Evolutionary conservation across 2,113 vertebrate genomes (phyloP).

Genomic region (zebrafish (Danio rerio)): DNA sequence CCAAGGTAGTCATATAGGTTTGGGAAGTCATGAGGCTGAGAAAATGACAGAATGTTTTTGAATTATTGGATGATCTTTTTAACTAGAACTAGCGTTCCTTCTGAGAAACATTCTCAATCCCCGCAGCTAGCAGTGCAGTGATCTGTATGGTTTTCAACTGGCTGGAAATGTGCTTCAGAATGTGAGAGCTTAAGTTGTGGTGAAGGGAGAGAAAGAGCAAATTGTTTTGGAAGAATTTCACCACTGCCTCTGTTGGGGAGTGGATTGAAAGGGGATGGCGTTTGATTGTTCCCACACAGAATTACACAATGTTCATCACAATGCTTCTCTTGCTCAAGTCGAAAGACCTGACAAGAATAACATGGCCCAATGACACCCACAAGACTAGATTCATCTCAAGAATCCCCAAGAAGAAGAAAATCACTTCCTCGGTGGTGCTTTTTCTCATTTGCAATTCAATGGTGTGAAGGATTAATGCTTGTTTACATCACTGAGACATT

Average conservation of each 20-base stretch:
- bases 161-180: conserved; percentile 29
- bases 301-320: conserved; percentile 65
- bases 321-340: conserved; percentile 55
- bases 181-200: conserved; percentile 39
- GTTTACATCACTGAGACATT: conserved; percentile 39
- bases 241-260: conserved; percentile 40
- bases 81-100: background rate
- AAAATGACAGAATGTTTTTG: background rate
- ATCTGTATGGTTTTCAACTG: conserved; percentile 3
- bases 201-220: conserved; percentile 48
- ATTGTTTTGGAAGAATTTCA: conserved; percentile 57
- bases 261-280: background rate
- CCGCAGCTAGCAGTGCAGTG: background rate
- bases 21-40: background rate
- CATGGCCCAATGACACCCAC: conserved; percentile 56
- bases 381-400: conserved; percentile 16
- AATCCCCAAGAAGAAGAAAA: background rate
- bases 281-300: conserved; percentile 57
- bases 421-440: background rate
- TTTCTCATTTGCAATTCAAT: conserved; percentile 20
- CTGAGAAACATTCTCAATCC: background rate
- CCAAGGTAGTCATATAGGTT: background rate
- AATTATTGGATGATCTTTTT: background rate
- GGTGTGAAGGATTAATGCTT: conserved; percentile 19
- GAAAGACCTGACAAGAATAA: conserved; percentile 67